phyloP scores from a whole-genome alignment of 2,113 vertebrate species.

The Corythaeola cristata region DNA sequence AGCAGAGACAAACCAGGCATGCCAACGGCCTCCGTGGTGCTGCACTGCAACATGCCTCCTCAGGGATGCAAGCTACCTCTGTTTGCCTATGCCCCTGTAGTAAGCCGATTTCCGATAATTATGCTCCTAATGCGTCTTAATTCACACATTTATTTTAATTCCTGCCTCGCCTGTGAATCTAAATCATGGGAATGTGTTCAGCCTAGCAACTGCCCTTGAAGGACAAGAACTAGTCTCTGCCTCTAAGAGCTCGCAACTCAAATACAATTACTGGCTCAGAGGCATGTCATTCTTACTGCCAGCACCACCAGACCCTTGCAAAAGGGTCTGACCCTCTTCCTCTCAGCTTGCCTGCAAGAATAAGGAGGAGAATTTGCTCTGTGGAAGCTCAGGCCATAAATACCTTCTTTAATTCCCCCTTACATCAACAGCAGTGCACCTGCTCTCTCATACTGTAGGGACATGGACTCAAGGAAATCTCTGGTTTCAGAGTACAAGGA shows the following conservation, averaged over 20 bases:
- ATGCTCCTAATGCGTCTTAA: neutral
- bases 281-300: neutral
- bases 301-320: neutral
- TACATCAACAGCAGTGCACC: conserved; percentile 40
- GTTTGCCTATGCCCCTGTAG: neutral
- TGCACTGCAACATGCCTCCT: neutral
- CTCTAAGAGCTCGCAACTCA: neutral
- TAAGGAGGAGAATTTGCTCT: neutral
- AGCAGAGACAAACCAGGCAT: neutral
- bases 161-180: neutral
- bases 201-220: neutral
- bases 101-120: neutral
- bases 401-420: conserved; percentile 2
- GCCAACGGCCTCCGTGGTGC: rapidly evolving
- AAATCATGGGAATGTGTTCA: neutral
- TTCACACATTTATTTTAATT: neutral
- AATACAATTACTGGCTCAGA: neutral
- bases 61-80: neutral
- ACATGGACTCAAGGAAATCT: neutral
- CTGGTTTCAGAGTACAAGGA: neutral
- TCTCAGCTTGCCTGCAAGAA: neutral
- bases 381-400: conserved; percentile 17
- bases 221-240: neutral
- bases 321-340: neutral
- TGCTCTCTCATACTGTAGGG: neutral